These are phyloP conservation scores for Passer montanus DNA, from an alignment of 2,113 vertebrate species.

Conservation along the genomic window DNA sequence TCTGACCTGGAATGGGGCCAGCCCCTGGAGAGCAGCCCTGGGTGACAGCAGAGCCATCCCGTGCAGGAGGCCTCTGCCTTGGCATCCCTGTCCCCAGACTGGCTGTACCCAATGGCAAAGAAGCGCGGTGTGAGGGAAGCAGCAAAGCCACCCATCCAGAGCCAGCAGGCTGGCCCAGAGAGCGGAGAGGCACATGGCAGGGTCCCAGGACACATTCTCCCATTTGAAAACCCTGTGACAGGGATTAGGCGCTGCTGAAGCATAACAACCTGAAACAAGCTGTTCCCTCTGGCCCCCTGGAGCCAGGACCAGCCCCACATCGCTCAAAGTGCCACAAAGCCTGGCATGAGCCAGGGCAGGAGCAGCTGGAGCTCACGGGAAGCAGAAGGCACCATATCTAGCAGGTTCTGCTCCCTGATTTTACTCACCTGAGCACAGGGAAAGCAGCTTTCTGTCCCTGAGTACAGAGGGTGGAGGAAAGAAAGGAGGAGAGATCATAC, in stretches of 20 bases:
- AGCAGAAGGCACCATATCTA: not conserved
- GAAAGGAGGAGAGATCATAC: not conserved
- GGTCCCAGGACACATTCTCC: not conserved
- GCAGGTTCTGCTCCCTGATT: not conserved
- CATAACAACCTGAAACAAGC: not conserved
- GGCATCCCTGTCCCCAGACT: not conserved
- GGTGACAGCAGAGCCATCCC: not conserved
- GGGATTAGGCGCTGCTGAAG: constrained; percentile 2
- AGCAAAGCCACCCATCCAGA: fast-evolving
- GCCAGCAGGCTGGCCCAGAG: not conserved
- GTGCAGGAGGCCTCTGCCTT: not conserved
- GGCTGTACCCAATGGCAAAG: fast-evolving
- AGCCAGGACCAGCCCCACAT: not conserved
- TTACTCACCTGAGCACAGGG: not conserved
- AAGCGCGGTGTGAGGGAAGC: fast-evolving
- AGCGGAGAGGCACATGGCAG: not conserved
- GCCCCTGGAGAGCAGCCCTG: not conserved
- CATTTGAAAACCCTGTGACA: not conserved
- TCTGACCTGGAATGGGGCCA: not conserved
- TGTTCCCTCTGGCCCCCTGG: not conserved
- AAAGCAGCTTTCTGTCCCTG: not conserved
- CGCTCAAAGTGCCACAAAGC: not conserved
- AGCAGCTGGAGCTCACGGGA: not conserved
- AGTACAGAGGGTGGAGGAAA: not conserved
- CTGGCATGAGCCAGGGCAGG: fast-evolving